A percentile compares a stretch with the other conserved stretches of the same genome.
These are phyloP conservation scores for Osmerus mordax DNA, from an alignment of 2,113 vertebrate genomes.

Conservation along the genomic window DNA sequence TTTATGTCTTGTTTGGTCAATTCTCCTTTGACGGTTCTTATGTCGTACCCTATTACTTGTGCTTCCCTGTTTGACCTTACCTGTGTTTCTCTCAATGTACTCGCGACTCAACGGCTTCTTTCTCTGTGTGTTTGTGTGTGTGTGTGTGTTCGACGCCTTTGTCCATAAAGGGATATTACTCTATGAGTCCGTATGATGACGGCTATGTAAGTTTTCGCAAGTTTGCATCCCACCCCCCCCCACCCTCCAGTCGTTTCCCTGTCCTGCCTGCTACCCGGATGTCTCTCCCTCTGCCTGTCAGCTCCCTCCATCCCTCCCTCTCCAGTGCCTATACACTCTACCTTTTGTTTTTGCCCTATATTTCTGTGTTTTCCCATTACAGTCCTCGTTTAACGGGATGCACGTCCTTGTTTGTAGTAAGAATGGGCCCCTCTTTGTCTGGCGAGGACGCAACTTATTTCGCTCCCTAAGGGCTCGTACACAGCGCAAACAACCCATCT, in stretches of 20 bases:
- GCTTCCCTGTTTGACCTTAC: slow-evolving; percentile 60
- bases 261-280: slow-evolving; percentile 5
- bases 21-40: background rate
- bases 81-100: slow-evolving; percentile 46
- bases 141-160: slow-evolving; percentile 64
- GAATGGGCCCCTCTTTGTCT: slow-evolving; percentile 31
- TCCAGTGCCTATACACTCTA: slow-evolving; percentile 15
- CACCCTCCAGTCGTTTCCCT: slow-evolving; percentile 43
- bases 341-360: slow-evolving; percentile 17
- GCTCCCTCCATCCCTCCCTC: slow-evolving; percentile 18
- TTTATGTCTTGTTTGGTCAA: background rate
- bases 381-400: slow-evolving; percentile 31
- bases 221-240: slow-evolving; percentile 63
- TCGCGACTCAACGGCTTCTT: slow-evolving; percentile 32
- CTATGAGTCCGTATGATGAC: slow-evolving; percentile 89
- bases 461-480: slow-evolving; percentile 2
- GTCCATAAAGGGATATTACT: slow-evolving; percentile 86
- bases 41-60: slow-evolving; percentile 16
- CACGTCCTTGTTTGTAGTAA: slow-evolving; percentile 26
- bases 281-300: slow-evolving; percentile 45
- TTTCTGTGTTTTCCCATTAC: slow-evolving; percentile 13
- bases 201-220: slow-evolving; percentile 87
- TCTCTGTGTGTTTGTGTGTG: slow-evolving; percentile 53
- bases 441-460: background rate
- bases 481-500: background rate